Evolutionary conservation across 2,113 vertebrate species (phyloP).

Genomic region (Ctenomys sociabilis): DNA sequence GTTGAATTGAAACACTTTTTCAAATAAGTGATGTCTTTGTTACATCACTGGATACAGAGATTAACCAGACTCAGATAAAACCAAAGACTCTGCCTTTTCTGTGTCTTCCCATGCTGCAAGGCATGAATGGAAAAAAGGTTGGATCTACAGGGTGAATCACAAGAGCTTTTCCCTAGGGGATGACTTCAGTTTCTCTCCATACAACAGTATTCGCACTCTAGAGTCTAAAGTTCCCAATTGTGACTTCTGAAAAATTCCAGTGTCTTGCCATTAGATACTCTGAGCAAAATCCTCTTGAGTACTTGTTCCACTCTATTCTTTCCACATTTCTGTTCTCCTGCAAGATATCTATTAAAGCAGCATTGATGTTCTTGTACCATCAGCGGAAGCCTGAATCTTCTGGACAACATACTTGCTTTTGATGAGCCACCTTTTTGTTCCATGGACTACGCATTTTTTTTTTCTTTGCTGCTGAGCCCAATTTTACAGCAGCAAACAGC

Average conservation of each 20-base stretch:
- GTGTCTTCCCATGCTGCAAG: background rate
- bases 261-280: background rate
- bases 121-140: background rate
- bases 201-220: background rate
- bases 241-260: background rate
- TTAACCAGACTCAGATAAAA: background rate
- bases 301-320: background rate
- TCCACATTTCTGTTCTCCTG: background rate
- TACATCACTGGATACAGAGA: background rate
- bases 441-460: background rate
- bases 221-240: background rate
- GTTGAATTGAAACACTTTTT: background rate
- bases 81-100: background rate
- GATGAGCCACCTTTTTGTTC: constrained; percentile 33
- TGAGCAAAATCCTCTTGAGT: background rate
- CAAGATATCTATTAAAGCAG: background rate
- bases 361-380: background rate
- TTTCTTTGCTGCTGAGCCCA: background rate
- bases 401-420: background rate
- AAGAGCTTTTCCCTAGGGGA: background rate
- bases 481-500: background rate
- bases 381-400: background rate
- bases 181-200: background rate
- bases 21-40: background rate
- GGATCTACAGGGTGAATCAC: background rate